phyloP scores from a whole-genome alignment of 23 tunicate genomes.

The Aplidium turbinatum region DNA sequence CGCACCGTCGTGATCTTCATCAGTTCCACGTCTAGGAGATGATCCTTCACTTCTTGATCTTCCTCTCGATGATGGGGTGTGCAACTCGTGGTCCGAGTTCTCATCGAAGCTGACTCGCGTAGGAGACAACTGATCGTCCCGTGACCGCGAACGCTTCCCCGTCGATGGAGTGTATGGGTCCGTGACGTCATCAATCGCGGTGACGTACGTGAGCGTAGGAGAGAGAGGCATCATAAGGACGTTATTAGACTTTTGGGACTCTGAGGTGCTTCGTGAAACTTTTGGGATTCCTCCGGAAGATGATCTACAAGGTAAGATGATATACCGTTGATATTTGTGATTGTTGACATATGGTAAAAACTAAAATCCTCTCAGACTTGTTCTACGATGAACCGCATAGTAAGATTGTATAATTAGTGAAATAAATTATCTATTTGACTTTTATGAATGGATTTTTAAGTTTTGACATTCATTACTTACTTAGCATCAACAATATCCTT shows the following conservation, averaged over 20 bases:
- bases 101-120: constrained; percentile 37
- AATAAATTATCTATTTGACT: too few relatives aligned
- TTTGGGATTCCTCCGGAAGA: constrained; percentile 39
- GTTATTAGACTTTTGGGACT: constrained; percentile 24
- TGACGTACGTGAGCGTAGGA: constrained; percentile 49
- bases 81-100: constrained; percentile 26
- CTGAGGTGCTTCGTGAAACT: constrained; percentile 19
- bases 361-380: too few relatives aligned
- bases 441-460: too few relatives aligned
- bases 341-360: too few relatives aligned
- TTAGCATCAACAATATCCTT: too few relatives aligned
- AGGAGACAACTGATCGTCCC: not conserved
- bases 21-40: constrained; percentile 26
- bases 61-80: constrained; percentile 24
- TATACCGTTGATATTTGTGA: too few relatives aligned
- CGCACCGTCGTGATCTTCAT: constrained; percentile 33
- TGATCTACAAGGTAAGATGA: not conserved
- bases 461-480: too few relatives aligned
- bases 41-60: not conserved
- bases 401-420: too few relatives aligned
- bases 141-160: constrained; percentile 2
- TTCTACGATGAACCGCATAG: too few relatives aligned
- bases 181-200: constrained; percentile 34
- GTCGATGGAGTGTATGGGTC: constrained; percentile 26
- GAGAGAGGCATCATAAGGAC: constrained; percentile 34